Evolutionary conservation across 2,113 vertebrate genomes (phyloP).

Genomic region (Anhinga rufa): DNA sequence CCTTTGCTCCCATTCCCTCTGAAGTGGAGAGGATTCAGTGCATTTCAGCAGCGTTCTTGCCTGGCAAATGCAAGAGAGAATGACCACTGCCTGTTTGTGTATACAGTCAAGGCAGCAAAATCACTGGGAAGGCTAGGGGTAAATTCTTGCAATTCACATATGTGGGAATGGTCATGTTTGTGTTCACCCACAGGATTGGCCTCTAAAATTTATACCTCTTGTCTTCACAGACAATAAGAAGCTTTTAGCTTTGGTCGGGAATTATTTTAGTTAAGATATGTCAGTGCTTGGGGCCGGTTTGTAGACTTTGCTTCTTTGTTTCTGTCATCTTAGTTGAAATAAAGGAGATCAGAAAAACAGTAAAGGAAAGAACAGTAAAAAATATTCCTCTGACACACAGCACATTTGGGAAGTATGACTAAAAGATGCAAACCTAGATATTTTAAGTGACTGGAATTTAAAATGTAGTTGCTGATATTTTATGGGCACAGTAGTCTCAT

Average conservation of each 20-base stretch:
- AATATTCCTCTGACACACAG: neutral
- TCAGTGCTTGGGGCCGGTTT: neutral
- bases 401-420: neutral
- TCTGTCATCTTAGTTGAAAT: neutral
- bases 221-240: neutral
- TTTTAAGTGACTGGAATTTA: neutral
- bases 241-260: neutral
- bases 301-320: neutral
- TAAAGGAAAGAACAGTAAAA: neutral
- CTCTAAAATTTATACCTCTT: neutral
- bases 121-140: neutral
- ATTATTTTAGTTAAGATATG: neutral
- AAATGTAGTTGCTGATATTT: neutral
- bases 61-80: neutral
- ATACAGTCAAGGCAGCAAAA: neutral
- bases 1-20: neutral
- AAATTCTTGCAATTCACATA: neutral
- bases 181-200: neutral
- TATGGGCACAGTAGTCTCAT: neutral
- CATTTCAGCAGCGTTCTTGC: neutral
- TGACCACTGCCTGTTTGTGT: neutral
- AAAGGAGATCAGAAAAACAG: neutral
- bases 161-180: accelerated
- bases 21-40: neutral
- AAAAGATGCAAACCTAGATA: neutral